Base-by-base conservation (phyloP, 1,140 invertebrate species). In the Mylabris phalerata region DNA sequence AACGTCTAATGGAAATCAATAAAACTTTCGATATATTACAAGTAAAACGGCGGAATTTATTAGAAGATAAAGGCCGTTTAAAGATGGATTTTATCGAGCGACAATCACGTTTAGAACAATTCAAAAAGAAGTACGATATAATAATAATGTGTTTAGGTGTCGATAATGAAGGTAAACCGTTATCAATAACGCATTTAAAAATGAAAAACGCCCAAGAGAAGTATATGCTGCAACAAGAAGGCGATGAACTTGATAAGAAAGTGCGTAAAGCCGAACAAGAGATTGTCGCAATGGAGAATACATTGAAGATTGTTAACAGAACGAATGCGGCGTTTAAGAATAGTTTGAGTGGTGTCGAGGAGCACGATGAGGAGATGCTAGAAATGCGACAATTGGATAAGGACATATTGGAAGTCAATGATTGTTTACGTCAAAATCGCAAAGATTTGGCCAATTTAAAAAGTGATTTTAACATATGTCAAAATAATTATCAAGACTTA, bases 261-360 rank as follows among this genome's bases (percentile, higher is more conserved):
- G 84, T 89, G 11, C 73, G 77, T 60, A 83, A 81, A 65, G 78
- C 80, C 19, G 88, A 89, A 73, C 74, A 80, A 32, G 87, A 89
- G 71, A 85, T 89, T 57, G 75, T 81, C 13, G 86, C 85, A 32
- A 82, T 89, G 74, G 87, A 90, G 71, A 87, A 86, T 65, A 88
- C 86, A 9, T 67, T 89, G 57, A 80, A 81, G 32, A 73, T 88
- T 4, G 76, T 88, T 7, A 85, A 84, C 68, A 71, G 78, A n/a
- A 81, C 84, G 46, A 88, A 89, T 67, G 71, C 71, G 9, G 81
- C 81, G 61, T 86, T 81, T 65, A 78, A 82, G 63, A 73, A 75
- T 25, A 83, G 77, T 70, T 69, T 84, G 24, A 67, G 74, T 4
- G 63, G 77, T 38, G 71, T 84, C 1, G 71, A 78, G 7, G 73